Percentiles rank a stretch among this genome's conserved stretches.
Evolutionary conservation across 2,113 vertebrate genomes (phyloP).

Genomic region (Microcebus lehilahytsara): DNA sequence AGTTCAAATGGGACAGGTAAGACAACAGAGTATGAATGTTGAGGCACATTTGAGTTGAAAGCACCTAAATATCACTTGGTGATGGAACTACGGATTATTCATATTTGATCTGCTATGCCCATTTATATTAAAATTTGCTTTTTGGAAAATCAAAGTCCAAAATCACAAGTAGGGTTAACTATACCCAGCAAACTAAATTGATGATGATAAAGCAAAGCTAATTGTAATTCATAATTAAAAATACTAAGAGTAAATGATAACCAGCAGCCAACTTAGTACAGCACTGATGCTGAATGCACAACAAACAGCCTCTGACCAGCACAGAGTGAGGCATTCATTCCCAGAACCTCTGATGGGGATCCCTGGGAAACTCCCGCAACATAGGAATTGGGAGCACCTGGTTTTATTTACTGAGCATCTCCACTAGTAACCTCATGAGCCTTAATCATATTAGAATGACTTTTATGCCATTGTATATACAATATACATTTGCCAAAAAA

Average conservation of each 20-base stretch:
- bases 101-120: not conserved
- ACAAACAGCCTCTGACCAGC: not conserved
- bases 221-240: slow-evolving; percentile 6
- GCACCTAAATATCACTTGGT: not conserved
- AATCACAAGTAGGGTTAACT: not conserved
- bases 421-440: not conserved
- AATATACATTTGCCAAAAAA: not conserved
- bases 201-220: not conserved
- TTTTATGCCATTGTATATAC: not conserved
- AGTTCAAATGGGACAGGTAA: not conserved
- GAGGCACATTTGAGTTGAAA: not conserved
- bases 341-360: not conserved
- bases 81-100: not conserved
- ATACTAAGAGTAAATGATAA: not conserved
- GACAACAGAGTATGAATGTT: not conserved
- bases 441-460: not conserved
- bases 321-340: not conserved
- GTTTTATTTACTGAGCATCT: not conserved
- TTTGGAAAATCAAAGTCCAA: not conserved
- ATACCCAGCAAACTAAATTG: not conserved
- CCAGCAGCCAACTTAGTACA: not conserved
- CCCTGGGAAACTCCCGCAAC: not conserved
- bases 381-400: not conserved
- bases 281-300: not conserved
- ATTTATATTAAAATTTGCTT: not conserved